Evolutionary conservation across 2,888 invertebrate species (phyloP), one percentile per base, ranked within the genome.

Genomic region (Pomacea canaliculata): DNA sequence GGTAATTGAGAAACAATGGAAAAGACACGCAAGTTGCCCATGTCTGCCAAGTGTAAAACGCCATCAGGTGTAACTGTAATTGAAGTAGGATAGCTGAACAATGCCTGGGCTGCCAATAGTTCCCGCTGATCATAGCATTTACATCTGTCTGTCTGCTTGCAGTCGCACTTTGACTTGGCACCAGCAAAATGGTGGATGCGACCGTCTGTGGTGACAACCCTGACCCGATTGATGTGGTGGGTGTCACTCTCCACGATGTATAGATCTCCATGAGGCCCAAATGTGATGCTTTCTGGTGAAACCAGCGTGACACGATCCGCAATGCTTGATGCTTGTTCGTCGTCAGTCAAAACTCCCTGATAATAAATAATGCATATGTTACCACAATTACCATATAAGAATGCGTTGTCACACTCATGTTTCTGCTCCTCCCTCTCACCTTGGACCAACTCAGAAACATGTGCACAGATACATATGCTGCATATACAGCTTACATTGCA

Each of bases 11-110:
- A 88, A 49, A 90, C 86, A 37, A 90, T 82, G 68, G 97, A 90
- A 95, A 96, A 83, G 92, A 95, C 90, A n/a, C 91, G 82, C 27
- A 91, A 94, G 85, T 92, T 92, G 59, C 92, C 97, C 93, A 97
- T 96, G 92, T 99, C 99, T 63, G 98, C 97, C 73, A 99, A 95
- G 91, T 98, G 96, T 69, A 99, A 93, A 76, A 97, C 95, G n/a
- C 98, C 97, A 90, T 97, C 97, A 60, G 98, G 97, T 56, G 97
- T 96, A 63, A 98, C 97, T 18, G 97, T 95, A 66, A 99, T 93
- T 18, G 97, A 89, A 2, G 89, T 89, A 10, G 98, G 96, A 0
- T 97, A 96, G 86, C 97, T 97, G 90, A 98, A 97, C 91, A 97
- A 96, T 0, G 97, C 96, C 83, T 96, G 97, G 0, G 96, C 95